These are phyloP conservation scores for Nycticebus coucang DNA, from an alignment of 2,113 vertebrate species.

Conservation along the genomic window DNA sequence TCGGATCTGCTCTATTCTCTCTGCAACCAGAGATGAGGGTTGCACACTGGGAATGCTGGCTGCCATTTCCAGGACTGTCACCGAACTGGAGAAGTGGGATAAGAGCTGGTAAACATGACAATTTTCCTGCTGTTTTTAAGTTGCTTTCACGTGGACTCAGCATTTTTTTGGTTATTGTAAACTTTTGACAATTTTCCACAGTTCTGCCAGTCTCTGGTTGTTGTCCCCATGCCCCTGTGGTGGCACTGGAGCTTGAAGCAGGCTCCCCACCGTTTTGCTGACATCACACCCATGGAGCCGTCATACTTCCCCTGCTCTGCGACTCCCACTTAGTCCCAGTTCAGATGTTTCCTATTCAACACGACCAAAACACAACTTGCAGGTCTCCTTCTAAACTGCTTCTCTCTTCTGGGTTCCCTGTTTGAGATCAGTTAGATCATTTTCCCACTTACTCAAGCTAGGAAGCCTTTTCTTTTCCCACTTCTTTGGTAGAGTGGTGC, in stretches of 20 bases:
- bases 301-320: background rate
- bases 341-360: background rate
- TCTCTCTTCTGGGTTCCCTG: background rate
- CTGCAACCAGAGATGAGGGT: background rate
- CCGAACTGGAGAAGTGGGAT: background rate
- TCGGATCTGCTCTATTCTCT: background rate
- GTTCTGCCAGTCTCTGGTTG: background rate
- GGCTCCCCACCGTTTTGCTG: background rate
- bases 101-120: background rate
- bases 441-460: background rate
- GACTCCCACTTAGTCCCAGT: background rate
- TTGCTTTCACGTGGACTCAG: background rate
- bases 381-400: background rate
- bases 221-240: background rate
- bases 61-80: background rate
- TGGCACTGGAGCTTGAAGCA: background rate
- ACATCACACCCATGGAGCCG: background rate
- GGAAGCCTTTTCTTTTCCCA: background rate
- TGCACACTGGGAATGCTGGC: background rate
- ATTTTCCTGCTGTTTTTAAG: background rate
- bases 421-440: background rate
- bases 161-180: background rate
- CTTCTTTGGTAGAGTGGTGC: background rate
- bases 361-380: background rate
- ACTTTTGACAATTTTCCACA: background rate